A percentile compares a stretch with the other conserved stretches of the same genome.
phyloP scores from a whole-genome alignment of 2,797 vertebrate species.

The Myiothlypis coronata region DNA sequence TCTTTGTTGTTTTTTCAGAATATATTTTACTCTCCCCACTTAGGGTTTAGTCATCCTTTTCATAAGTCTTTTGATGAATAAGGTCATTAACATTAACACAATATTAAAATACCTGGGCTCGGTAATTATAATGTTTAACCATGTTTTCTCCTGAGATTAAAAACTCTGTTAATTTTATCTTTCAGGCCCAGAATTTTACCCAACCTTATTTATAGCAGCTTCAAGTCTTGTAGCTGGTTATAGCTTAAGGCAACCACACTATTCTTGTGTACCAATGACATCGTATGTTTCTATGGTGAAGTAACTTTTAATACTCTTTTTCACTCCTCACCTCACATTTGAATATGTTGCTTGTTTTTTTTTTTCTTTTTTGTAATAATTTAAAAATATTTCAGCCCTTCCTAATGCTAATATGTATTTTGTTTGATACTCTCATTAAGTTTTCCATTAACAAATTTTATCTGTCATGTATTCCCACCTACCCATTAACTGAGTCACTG shows the following conservation, averaged over 20 bases:
- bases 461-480: slow-evolving; percentile 55
- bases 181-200: not conserved
- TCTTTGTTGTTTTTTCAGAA: slow-evolving; percentile 43
- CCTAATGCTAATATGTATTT: slow-evolving; percentile 44
- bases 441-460: slow-evolving; percentile 52
- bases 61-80: slow-evolving; percentile 42
- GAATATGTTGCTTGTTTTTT: not conserved
- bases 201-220: slow-evolving; percentile 10
- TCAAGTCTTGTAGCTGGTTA: slow-evolving; percentile 21
- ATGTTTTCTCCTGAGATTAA: slow-evolving; percentile 30
- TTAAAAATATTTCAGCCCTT: slow-evolving; percentile 44
- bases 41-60: slow-evolving; percentile 38
- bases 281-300: slow-evolving; percentile 53
- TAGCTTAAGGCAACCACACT: slow-evolving; percentile 45
- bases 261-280: slow-evolving; percentile 47
- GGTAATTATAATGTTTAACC: slow-evolving; percentile 27
- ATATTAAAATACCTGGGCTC: slow-evolving; percentile 43
- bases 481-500: slow-evolving; percentile 61
- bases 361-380: slow-evolving; percentile 20
- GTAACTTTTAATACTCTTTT: slow-evolving; percentile 40
- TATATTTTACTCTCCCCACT: slow-evolving; percentile 34
- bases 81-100: slow-evolving; percentile 42
- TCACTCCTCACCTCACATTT: slow-evolving; percentile 25
- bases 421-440: slow-evolving; percentile 56
- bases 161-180: slow-evolving; percentile 38